These are phyloP conservation scores for Tragelaphus imberbis DNA, from an alignment of 2,113 vertebrate species.

Conservation along the genomic window DNA sequence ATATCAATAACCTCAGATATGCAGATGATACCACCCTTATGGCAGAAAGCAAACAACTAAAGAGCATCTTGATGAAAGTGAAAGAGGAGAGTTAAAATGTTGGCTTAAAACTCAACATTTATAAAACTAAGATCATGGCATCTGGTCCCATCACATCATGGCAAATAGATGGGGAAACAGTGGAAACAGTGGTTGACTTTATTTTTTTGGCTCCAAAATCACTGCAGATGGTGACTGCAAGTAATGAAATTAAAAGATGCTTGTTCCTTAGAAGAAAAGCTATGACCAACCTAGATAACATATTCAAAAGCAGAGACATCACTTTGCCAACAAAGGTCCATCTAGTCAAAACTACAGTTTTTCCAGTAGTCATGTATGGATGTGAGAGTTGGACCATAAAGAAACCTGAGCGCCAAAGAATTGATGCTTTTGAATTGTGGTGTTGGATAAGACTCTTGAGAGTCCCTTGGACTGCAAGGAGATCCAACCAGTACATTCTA, in stretches of 20 bases:
- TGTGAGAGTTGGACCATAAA: not conserved
- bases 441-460: not conserved
- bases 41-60: not conserved
- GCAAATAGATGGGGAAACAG: not conserved
- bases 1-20: not conserved
- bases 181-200: not conserved
- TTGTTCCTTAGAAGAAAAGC: not conserved
- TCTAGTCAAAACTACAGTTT: not conserved
- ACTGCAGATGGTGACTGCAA: not conserved
- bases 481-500: not conserved
- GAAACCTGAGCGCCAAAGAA: rapidly evolving
- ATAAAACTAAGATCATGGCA: not conserved
- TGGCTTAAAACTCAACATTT: not conserved
- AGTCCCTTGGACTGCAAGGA: not conserved
- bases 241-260: not conserved
- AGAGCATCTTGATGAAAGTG: not conserved
- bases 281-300: not conserved
- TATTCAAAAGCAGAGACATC: not conserved
- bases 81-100: not conserved
- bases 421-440: not conserved
- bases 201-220: not conserved
- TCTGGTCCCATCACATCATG: not conserved
- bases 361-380: not conserved
- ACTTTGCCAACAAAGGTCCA: not conserved
- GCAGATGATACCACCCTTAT: not conserved